Percentiles rank a stretch among this genome's conserved stretches.
Evolutionary conservation across 2,113 vertebrate species (phyloP).

Genomic region (Paratilapia polleni): DNA sequence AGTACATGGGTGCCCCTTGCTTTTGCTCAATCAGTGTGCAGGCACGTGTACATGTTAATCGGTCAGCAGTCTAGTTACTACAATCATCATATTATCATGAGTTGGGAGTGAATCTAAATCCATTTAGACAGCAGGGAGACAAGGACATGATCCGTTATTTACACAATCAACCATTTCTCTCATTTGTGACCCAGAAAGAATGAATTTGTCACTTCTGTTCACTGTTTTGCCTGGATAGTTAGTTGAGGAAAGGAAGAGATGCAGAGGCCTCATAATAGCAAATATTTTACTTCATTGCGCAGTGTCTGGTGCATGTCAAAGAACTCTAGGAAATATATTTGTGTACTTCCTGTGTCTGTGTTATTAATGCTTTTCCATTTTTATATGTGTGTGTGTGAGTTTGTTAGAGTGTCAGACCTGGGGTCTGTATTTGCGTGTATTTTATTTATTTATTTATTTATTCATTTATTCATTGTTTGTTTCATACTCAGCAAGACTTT

Average conservation of each 20-base stretch:
- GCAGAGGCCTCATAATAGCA: background rate
- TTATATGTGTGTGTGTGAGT: background rate
- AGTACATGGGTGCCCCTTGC: background rate
- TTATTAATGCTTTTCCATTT: background rate
- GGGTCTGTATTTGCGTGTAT: background rate
- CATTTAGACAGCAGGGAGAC: constrained; percentile 48
- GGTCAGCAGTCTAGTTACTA: constrained; percentile 1
- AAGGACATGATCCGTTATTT: constrained; percentile 63
- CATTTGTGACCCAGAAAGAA: constrained; percentile 64
- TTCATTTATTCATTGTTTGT: too few relatives aligned
- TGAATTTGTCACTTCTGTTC: constrained; percentile 48
- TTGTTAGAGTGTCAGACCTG: background rate
- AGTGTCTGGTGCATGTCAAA: background rate
- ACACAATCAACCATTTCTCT: constrained; percentile 54
- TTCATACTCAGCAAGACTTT: too few relatives aligned
- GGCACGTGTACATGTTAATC: background rate
- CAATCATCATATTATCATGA: constrained; percentile 13
- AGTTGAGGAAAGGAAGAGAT: background rate
- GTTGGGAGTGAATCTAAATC: constrained; percentile 49
- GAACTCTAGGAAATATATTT: background rate
- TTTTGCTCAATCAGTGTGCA: background rate
- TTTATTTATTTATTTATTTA: too few relatives aligned
- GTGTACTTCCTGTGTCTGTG: background rate
- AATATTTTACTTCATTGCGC: constrained; percentile 29
- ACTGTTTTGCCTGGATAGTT: background rate